Evolutionary conservation across 2,113 vertebrate genomes (phyloP), one percentile per base, ranked within the genome.

Genomic region (Plecturocebus donacophilus): DNA sequence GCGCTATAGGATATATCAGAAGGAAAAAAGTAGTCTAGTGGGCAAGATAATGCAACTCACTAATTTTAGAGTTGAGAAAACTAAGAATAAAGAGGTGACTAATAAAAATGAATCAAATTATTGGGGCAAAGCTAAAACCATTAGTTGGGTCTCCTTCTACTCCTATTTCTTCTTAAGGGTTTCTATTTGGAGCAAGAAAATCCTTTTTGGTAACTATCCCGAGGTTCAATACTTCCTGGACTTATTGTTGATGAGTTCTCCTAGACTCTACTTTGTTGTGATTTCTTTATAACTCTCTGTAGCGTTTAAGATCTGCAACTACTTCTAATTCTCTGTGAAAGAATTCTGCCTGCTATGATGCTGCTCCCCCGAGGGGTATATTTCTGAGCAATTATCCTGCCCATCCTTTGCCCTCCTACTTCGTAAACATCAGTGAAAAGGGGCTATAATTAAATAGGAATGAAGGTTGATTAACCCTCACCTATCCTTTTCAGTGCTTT

Each of bases 401-500:
- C 77, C 73, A 92, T 30, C 32, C 54, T 98, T 97, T 97, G 58
- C 82, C 96, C 96, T 97, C 68, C 49, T 96, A 71, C 16, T 85
- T 96, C 17, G 45, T 97, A 76, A 97, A 83, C 6, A 91, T 90
- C 58, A 77, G 30, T 88, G 95, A 61, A 96, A 95, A 83, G 76
- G 90, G 95, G 32, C 54, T 87, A 30, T 97, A 98, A 96, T 94
- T 98, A 98, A 96, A 54, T 54, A 95, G 84, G 96, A 98, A 96
- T 90, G 35, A 87, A 70, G 91, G 85, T 95, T 79, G 94, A 82
- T 96, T 97, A 92, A 84, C 84, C 49, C 32, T 77, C 10, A 91
- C 47, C 45, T 94, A 85, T 52, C 47, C n/a, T 95, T 94, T 54
- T 25, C 21, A 77, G 42, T 47, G 42, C 25, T 91, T 96, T 89